Percentiles rank a stretch among this genome's conserved stretches.
Conservation (phyloP, 2,888 invertebrate genomes). For the Liopterus haemorrhoidalis region DNA sequence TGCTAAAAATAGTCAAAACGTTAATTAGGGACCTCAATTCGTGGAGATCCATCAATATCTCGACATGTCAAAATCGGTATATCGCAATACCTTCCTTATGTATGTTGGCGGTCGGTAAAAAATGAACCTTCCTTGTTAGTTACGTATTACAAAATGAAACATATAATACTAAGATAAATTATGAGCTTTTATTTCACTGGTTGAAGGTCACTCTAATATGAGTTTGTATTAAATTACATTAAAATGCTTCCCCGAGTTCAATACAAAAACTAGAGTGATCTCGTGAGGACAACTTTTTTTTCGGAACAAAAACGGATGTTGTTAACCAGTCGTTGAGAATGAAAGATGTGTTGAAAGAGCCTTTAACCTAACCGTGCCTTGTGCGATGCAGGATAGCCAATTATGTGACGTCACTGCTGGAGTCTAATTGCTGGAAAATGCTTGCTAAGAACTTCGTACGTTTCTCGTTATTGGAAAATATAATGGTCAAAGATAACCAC, state of each 20-base stretch:
- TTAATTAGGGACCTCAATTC: too few relatives aligned
- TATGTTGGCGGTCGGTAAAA: too few relatives aligned
- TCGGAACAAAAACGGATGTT: conserved; percentile 12
- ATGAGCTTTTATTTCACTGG: too few relatives aligned
- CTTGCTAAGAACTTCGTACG: too few relatives aligned
- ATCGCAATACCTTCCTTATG: too few relatives aligned
- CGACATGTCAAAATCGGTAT: too few relatives aligned
- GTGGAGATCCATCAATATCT: too few relatives aligned
- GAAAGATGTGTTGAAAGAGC: conserved; percentile 9
- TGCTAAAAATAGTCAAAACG: too few relatives aligned
- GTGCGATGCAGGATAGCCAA: not conserved
- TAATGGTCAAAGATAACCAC: not conserved
- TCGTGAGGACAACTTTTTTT: conserved; percentile 1
- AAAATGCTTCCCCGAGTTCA: conserved; percentile 9
- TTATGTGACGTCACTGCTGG: conserved; percentile 8
- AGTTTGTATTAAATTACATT: conserved; percentile 18
- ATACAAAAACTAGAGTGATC: conserved; percentile 4
- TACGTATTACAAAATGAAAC: too few relatives aligned
- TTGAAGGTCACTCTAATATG: too few relatives aligned
- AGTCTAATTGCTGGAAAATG: conserved; percentile 23
- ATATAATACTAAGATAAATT: too few relatives aligned
- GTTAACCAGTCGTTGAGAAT: conserved; percentile 13
- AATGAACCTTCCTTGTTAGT: too few relatives aligned
- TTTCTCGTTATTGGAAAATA: conserved; percentile 21
- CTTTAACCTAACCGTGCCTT: not conserved